A percentile compares a stretch with the other conserved stretches of the same genome.
Evolutionary conservation across 2,888 invertebrate species (phyloP).

Genomic region (Liposcelis brunnea): DNA sequence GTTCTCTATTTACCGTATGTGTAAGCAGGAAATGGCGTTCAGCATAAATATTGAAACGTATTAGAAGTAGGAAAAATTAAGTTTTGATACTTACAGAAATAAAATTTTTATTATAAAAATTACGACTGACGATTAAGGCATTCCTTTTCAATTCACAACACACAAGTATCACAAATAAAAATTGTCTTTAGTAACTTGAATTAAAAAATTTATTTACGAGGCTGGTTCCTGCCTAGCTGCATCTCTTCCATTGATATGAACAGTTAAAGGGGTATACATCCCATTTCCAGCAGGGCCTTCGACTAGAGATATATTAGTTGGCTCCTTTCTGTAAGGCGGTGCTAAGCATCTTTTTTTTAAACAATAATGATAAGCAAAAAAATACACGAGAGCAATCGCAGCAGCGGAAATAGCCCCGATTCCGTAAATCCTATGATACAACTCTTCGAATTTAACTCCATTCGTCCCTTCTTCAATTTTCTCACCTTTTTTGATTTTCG

Average conservation of each 20-base stretch:
- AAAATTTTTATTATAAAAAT: no score
- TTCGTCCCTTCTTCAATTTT: neutral
- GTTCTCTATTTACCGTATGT: no score
- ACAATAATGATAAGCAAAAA: constrained; percentile 53
- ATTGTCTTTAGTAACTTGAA: no score
- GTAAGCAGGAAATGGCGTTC: no score
- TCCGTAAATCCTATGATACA: constrained; percentile 28
- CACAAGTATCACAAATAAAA: no score
- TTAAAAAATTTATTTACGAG: no score
- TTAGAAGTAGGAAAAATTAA: no score
- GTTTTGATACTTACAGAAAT: no score
- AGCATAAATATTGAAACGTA: no score
- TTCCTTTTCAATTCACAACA: no score
- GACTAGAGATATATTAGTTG: constrained; percentile 10
- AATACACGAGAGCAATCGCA: constrained; percentile 46
- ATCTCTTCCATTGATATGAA: constrained; percentile 13
- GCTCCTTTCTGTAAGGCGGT: constrained; percentile 8
- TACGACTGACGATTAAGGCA: no score
- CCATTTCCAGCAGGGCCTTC: constrained; percentile 13
- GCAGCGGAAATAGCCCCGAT: constrained; percentile 49
- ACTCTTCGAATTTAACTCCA: neutral
- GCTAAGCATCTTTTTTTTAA: constrained; percentile 37
- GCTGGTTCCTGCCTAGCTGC: no score
- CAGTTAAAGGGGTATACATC: constrained; percentile 12
- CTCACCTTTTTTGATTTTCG: neutral